Conservation (phyloP, 2,888 invertebrate species). For the Rapana venosa region DNA sequence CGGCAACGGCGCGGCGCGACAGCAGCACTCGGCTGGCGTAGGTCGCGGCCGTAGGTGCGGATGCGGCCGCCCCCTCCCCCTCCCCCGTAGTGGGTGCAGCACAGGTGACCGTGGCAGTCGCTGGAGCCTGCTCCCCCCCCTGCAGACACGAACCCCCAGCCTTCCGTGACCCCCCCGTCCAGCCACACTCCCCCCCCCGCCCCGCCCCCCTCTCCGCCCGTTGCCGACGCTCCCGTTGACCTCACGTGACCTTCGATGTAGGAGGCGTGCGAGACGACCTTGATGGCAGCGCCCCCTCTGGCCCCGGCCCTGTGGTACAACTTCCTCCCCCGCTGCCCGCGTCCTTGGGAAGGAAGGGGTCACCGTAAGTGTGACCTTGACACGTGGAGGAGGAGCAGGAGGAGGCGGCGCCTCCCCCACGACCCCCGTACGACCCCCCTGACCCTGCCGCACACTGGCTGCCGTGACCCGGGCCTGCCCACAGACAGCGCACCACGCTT, state of each 20-base stretch:
- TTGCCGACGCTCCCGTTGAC: slow-evolving; percentile 52
- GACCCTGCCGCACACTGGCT: slow-evolving; percentile 52
- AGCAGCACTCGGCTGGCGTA: slow-evolving; percentile 58
- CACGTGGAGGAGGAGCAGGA: slow-evolving; percentile 44
- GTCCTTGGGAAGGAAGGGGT: slow-evolving; percentile 49
- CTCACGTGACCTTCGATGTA: slow-evolving; percentile 59
- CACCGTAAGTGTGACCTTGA: slow-evolving; percentile 48
- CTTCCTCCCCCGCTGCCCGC: slow-evolving; percentile 66
- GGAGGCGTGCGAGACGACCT: slow-evolving; percentile 45
- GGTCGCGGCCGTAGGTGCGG: slow-evolving; percentile 53
- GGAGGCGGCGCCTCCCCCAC: slow-evolving; percentile 54
- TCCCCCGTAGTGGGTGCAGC: slow-evolving; percentile 56
- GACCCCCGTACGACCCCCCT: slow-evolving; percentile 63
- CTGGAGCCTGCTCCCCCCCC: slow-evolving; percentile 54
- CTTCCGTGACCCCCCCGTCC: slow-evolving; percentile 61
- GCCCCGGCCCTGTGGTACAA: slow-evolving; percentile 52
- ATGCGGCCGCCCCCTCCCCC: slow-evolving; percentile 67
- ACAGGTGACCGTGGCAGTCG: slow-evolving; percentile 39
- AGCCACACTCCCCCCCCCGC: slow-evolving; percentile 67
- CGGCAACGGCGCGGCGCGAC: slow-evolving; percentile 50
- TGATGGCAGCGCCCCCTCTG: slow-evolving; percentile 58
- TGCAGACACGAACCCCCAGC: slow-evolving; percentile 60
- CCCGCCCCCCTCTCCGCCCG: slow-evolving; percentile 63
- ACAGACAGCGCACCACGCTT: background rate
- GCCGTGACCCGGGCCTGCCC: slow-evolving; percentile 57